Percentiles rank a stretch among this genome's conserved stretches.
Evolutionary conservation across 2,888 invertebrate genomes (phyloP).

Genomic region (Macaria liturata): DNA sequence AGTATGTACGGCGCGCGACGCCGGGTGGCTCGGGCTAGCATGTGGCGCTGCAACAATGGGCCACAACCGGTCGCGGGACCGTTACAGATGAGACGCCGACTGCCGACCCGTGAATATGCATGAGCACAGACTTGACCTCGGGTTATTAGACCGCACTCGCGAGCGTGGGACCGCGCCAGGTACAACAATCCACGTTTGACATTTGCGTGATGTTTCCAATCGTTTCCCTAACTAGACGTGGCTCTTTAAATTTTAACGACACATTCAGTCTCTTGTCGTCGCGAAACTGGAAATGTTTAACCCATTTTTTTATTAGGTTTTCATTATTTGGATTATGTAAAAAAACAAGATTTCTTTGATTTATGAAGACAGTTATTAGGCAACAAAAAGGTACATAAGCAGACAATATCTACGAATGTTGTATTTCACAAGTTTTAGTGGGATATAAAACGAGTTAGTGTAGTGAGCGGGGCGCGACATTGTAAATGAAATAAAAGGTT

Average conservation of each 20-base stretch:
- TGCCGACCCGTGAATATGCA: constrained; percentile 76
- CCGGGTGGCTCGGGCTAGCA: constrained; percentile 32
- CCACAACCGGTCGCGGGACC: constrained; percentile 78
- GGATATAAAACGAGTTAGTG: constrained; percentile 17
- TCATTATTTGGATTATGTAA: not conserved
- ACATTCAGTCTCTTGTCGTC: constrained; percentile 10
- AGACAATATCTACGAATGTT: too few relatives aligned
- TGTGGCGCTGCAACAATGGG: constrained; percentile 70
- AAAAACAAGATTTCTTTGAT: constrained; percentile 8
- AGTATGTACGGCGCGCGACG: not conserved
- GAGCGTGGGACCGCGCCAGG: constrained; percentile 70
- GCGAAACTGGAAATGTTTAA: not conserved
- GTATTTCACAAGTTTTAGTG: constrained; percentile 9
- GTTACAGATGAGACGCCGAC: constrained; percentile 78
- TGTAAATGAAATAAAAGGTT: constrained; percentile 33
- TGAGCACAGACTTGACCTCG: constrained; percentile 78
- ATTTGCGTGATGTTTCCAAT: constrained; percentile 49
- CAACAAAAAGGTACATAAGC: too few relatives aligned
- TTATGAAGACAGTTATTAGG: too few relatives aligned
- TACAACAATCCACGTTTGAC: constrained; percentile 66
- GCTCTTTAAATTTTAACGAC: constrained; percentile 30
- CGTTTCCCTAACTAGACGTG: constrained; percentile 43
- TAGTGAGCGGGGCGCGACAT: constrained; percentile 17
- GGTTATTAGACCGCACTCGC: constrained; percentile 71
- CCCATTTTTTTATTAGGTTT: too few relatives aligned